These are phyloP conservation scores for Telmatherina bonti DNA, from an alignment of 2,797 vertebrate species.

Conservation along the genomic window DNA sequence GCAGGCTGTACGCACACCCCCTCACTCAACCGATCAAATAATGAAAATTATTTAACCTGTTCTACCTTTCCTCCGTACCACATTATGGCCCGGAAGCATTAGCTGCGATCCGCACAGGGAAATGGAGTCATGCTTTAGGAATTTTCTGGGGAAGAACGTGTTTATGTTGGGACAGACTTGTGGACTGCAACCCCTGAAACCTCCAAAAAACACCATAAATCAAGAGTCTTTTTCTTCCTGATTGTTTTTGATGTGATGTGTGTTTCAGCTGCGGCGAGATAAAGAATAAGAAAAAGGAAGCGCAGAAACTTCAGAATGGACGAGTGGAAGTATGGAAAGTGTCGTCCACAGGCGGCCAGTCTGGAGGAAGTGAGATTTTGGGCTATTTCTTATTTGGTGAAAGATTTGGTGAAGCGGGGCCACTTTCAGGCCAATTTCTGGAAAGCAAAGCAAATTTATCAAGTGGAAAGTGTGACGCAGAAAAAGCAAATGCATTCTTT, in stretches of 20 bases:
- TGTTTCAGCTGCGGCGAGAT: slow-evolving; percentile 76
- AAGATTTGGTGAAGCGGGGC: slow-evolving; percentile 4
- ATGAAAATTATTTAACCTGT: not conserved
- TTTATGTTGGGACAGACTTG: slow-evolving; percentile 41
- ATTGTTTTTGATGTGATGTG: slow-evolving; percentile 16
- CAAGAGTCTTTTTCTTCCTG: slow-evolving; percentile 6
- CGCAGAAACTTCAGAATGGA: not conserved
- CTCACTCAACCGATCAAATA: slow-evolving; percentile 22
- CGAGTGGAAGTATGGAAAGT: slow-evolving; percentile 28
- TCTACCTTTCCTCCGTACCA: slow-evolving; percentile 44
- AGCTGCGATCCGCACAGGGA: slow-evolving; percentile 39
- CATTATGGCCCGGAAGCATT: slow-evolving; percentile 40
- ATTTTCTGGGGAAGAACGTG: slow-evolving; percentile 61
- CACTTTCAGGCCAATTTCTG: slow-evolving; percentile 33
- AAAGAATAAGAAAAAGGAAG: slow-evolving; percentile 45
- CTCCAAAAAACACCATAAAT: not conserved
- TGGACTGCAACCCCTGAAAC: slow-evolving; percentile 16
- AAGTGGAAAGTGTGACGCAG: slow-evolving; percentile 12
- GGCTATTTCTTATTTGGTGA: slow-evolving; percentile 6
- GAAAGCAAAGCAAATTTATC: not conserved
- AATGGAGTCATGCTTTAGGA: slow-evolving; percentile 62
- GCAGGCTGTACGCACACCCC: slow-evolving; percentile 11
- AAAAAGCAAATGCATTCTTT: slow-evolving; percentile 9
- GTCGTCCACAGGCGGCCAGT: slow-evolving; percentile 18
- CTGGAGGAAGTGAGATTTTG: slow-evolving; percentile 26